phyloP scores from a whole-genome alignment of 2,797 vertebrate genomes.

The Enteromius anoplus region DNA sequence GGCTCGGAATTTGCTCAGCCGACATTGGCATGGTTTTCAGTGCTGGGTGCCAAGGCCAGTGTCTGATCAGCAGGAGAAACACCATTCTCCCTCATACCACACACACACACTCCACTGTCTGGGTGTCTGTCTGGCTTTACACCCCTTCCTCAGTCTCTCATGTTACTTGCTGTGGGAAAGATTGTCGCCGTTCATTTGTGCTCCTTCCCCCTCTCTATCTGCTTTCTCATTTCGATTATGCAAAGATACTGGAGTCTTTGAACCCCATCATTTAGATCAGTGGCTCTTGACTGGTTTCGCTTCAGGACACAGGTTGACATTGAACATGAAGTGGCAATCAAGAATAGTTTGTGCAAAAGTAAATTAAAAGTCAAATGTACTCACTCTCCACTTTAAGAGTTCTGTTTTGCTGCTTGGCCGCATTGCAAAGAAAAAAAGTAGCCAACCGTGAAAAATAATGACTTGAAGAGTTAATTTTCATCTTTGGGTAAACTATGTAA shows the following conservation, averaged over 20 bases:
- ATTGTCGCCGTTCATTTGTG: slow-evolving; percentile 41
- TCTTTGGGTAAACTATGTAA: neutral
- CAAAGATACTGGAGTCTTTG: neutral
- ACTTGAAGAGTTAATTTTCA: neutral
- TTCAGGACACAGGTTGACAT: neutral
- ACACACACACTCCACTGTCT: slow-evolving; percentile 58
- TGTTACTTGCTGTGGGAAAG: slow-evolving; percentile 53
- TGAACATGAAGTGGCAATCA: slow-evolving; percentile 1
- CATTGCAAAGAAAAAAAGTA: neutral
- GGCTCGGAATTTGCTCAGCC: slow-evolving; percentile 63
- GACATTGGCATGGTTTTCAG: slow-evolving; percentile 60
- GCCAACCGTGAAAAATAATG: neutral
- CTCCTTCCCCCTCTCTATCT: neutral
- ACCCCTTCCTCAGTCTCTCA: slow-evolving; percentile 49
- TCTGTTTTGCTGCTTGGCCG: slow-evolving; percentile 1
- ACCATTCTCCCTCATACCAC: slow-evolving; percentile 42
- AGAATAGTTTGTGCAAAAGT: slow-evolving; percentile 1
- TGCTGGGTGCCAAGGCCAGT: slow-evolving; percentile 60
- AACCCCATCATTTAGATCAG: neutral
- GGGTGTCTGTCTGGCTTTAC: slow-evolving; percentile 60
- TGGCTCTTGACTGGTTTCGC: neutral
- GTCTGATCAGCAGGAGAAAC: slow-evolving; percentile 61
- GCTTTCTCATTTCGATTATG: slow-evolving; percentile 3
- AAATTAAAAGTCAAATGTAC: neutral
- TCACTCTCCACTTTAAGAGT: neutral